Evolutionary conservation across 2,797 vertebrate genomes (phyloP).

Genomic region (Sebastes nivosus): DNA sequence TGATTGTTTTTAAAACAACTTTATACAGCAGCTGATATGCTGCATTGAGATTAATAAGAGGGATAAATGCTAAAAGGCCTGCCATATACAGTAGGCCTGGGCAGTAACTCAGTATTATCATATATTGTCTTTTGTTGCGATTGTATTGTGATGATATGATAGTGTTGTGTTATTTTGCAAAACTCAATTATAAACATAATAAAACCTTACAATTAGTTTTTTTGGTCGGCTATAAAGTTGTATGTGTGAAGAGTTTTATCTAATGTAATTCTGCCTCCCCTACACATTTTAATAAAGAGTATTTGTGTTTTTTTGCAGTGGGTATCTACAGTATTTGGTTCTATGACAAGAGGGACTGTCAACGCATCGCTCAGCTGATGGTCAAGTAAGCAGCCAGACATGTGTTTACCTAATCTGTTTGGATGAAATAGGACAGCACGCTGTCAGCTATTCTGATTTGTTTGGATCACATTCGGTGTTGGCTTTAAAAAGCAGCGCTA

Average conservation of each 20-base stretch:
- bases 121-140: neutral
- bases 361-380: conserved; percentile 97
- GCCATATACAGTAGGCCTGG: neutral
- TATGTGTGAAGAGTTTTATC: neutral
- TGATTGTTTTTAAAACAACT: neutral
- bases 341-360: conserved; percentile 97
- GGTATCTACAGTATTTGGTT: conserved; percentile 99
- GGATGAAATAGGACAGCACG: neutral
- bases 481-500: neutral
- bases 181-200: neutral
- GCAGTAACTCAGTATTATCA: neutral
- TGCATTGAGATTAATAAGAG: neutral
- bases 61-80: neutral
- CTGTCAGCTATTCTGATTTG: rapidly evolving
- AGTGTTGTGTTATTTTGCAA: neutral
- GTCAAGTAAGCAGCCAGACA: conserved; percentile 86
- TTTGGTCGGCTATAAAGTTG: neutral
- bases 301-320: conserved; percentile 80
- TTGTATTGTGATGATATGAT: neutral
- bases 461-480: neutral
- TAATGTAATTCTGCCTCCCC: neutral
- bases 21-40: neutral
- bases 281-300: neutral
- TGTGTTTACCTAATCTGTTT: neutral
- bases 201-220: neutral